Base-by-base conservation (phyloP, 1,140 invertebrate genomes). In the Lepidurus apus region DNA sequence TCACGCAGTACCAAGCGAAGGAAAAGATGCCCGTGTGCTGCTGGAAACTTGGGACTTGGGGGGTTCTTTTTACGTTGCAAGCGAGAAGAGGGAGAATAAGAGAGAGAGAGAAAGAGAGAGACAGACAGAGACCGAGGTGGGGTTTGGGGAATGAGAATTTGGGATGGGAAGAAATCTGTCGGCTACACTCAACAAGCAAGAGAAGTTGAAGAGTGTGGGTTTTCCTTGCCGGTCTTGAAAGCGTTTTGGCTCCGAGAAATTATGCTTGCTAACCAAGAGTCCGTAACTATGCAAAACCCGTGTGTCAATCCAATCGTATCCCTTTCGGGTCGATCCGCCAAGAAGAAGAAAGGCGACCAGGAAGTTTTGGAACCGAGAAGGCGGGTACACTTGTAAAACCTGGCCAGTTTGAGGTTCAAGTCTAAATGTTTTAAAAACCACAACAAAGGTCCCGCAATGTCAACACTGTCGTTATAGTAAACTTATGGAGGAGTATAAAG, bases 301-400 rank as follows among this genome's bases (percentile, higher is more conserved):
- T 65, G 53, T 65, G 53, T 65, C 53, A 21, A 65, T 65, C 53
- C 53, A 65, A 65, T 65, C 53, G 53, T 65, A 21, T 65, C 53
- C 53, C 53, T 65, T 9, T 65, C 53, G n/a, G 53, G 53, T 65
- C 13, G 53, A 65, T 65, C 53, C 53, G 53, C 53, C 17, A 65
- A 9, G 53, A 65, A 65, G 9, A 47, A 47, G 45, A 47, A 17
- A 17, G 17, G 6, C 10, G 45, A 17, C 17, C 6, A 65, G 53
- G 53, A 21, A 65, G 53, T 17, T 65, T 8, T 13, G 45, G 21
- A 65, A 65, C 53, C 53, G 13, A 34, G 34, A 34, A 34, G 34
- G 34, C 34, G 34, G 34, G 34, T 34, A 34, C 34, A 34, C 34
- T 34, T 34, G 34, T 34, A 34, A 34, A 34, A 34, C 34, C 34